These are phyloP conservation scores for Pardalotus punctatus DNA, from an alignment of 2,113 vertebrate genomes.

Conservation along the genomic window DNA sequence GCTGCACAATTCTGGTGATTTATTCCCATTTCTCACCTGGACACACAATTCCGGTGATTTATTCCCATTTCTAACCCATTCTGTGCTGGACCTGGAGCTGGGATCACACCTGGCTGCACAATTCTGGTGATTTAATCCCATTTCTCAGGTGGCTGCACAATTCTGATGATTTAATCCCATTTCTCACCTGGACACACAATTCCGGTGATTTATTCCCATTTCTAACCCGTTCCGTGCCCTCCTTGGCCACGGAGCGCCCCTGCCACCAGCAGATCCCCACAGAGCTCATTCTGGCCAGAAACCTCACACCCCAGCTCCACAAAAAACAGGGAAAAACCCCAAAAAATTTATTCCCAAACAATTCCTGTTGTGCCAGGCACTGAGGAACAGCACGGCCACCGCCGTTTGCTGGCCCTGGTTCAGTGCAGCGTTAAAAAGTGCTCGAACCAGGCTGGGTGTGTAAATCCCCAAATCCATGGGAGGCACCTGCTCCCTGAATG, in stretches of 20 bases:
- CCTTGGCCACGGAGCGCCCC: rapidly evolving
- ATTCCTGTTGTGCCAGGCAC: not conserved
- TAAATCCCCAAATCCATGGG: not conserved
- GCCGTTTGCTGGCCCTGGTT: not conserved
- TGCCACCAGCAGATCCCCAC: not conserved
- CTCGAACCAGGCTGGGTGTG: not conserved
- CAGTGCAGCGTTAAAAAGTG: not conserved
- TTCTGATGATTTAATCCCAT: too few relatives aligned
- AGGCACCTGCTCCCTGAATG: not conserved
- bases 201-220: not conserved
- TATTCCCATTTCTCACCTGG: not conserved
- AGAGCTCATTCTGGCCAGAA: not conserved
- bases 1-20: rapidly evolving
- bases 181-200: not conserved
- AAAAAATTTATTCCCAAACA: not conserved
- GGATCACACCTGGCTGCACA: not conserved
- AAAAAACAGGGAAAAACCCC: not conserved
- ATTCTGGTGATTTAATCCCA: not conserved
- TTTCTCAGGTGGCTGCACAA: too few relatives aligned
- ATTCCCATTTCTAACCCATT: not conserved
- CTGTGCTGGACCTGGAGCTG: not conserved
- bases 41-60: rapidly evolving
- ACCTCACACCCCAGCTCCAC: rapidly evolving
- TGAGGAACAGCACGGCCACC: not conserved
- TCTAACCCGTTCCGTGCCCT: not conserved